These are phyloP conservation scores for Pseudobourletiella spinata DNA, from an alignment of 1,140 invertebrate genomes.

Conservation along the genomic window DNA sequence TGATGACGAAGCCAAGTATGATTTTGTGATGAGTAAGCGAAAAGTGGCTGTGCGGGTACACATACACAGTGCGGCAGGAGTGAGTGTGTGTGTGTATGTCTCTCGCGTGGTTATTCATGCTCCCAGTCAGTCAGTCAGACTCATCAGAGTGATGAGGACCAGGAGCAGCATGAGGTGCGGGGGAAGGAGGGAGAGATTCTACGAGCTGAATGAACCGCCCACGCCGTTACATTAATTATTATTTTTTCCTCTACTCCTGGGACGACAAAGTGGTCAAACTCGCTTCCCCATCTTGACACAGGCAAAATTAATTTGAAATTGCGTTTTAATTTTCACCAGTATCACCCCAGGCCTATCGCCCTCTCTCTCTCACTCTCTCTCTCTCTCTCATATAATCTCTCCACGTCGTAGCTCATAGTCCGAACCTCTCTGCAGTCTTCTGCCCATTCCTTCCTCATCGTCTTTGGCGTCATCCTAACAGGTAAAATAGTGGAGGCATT, in stretches of 20 bases:
- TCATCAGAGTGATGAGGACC: too few species aligned
- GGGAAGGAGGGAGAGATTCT: constrained; percentile 22
- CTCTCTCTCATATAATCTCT: background rate
- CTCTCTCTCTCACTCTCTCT: too few species aligned
- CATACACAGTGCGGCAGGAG: too few species aligned
- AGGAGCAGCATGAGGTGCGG: too few species aligned
- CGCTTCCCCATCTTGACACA: constrained; percentile 17
- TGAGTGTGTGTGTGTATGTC: too few species aligned
- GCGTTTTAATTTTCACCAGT: constrained; percentile 20
- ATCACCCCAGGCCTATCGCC: background rate
- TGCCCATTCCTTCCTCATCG: background rate
- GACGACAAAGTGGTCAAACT: constrained; percentile 26
- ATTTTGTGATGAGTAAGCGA: too few species aligned
- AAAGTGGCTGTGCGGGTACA: too few species aligned
- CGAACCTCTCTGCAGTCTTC: background rate
- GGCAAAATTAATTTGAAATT: constrained; percentile 27
- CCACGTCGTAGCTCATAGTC: background rate
- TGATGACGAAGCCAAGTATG: too few species aligned
- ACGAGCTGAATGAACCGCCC: constrained; percentile 14
- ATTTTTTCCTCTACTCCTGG: constrained; percentile 5
- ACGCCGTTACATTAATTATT: constrained; percentile 24
- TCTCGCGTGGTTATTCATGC: too few species aligned
- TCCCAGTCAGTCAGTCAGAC: too few species aligned
- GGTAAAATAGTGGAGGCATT: background rate
- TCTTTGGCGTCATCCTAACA: background rate